These are phyloP conservation scores for Venturia canescens DNA, from an alignment of 1,140 invertebrate genomes.

Conservation along the genomic window DNA sequence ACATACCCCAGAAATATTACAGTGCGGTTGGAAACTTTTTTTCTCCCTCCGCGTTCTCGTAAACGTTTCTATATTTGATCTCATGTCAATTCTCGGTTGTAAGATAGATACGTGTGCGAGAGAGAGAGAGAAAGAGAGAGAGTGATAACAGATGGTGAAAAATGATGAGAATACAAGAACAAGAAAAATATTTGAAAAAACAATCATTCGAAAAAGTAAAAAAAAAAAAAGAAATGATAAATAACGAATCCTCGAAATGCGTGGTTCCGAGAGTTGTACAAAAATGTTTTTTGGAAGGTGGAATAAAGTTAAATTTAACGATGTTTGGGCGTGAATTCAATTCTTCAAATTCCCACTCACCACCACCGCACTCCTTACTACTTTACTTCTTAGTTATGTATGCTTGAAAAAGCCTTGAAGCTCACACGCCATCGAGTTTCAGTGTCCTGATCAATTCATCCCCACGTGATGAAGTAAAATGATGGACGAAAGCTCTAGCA, in stretches of 20 bases:
- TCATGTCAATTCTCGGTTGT: constrained; percentile 29
- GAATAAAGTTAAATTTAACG: constrained; percentile 38
- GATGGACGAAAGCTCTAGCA: too few relatives aligned
- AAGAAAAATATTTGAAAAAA: too few relatives aligned
- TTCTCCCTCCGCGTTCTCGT: not conserved
- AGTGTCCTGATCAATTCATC: too few relatives aligned
- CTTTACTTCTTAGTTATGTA: too few relatives aligned
- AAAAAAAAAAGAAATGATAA: not conserved
- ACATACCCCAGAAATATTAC: constrained; percentile 20
- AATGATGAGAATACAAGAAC: not conserved
- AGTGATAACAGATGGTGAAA: not conserved
- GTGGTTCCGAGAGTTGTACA: constrained; percentile 24
- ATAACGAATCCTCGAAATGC: constrained; percentile 10
- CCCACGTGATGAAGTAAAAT: too few relatives aligned
- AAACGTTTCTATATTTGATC: constrained; percentile 27
- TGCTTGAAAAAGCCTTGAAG: too few relatives aligned
- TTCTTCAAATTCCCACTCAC: too few relatives aligned
- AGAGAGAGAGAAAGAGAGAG: not conserved
- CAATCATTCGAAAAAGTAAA: too few relatives aligned
- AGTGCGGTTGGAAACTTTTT: not conserved
- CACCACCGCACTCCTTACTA: too few relatives aligned
- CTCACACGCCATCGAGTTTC: too few relatives aligned
- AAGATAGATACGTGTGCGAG: not conserved
- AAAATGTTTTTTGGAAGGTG: constrained; percentile 4
- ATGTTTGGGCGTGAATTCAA: not conserved